Evolutionary conservation across 1,140 invertebrate genomes (phyloP).

Genomic region (Sipha flava): DNA sequence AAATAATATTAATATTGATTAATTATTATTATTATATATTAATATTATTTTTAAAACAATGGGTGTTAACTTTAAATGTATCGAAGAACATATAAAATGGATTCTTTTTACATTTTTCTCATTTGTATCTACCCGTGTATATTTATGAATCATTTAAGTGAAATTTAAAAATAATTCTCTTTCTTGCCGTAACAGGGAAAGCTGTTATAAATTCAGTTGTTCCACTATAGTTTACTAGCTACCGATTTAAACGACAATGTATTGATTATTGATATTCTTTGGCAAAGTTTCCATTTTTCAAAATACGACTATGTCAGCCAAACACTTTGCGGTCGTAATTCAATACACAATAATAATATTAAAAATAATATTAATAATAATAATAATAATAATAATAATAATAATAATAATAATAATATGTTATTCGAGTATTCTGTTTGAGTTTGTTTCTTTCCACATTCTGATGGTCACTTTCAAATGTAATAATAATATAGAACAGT

Average conservation of each 20-base stretch:
- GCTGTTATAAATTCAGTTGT: background rate
- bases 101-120: too few relatives aligned
- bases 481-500: conserved; percentile 1
- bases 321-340: background rate
- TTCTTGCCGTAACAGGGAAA: background rate
- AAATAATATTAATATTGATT: too few relatives aligned
- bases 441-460: background rate
- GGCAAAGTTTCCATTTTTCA: background rate
- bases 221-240: background rate
- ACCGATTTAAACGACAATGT: background rate
- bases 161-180: background rate
- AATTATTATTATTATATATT: too few relatives aligned
- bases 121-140: too few relatives aligned
- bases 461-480: background rate
- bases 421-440: background rate
- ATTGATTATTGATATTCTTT: background rate
- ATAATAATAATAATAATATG: background rate
- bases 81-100: too few relatives aligned
- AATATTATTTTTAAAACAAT: too few relatives aligned
- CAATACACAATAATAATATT: background rate
- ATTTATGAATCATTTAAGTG: too few relatives aligned
- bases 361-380: background rate
- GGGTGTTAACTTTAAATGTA: too few relatives aligned
- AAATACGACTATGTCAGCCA: background rate
- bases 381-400: background rate